These are phyloP conservation scores for Clarias batrachus DNA, from an alignment of 2,113 vertebrate genomes.

Conservation along the genomic window DNA sequence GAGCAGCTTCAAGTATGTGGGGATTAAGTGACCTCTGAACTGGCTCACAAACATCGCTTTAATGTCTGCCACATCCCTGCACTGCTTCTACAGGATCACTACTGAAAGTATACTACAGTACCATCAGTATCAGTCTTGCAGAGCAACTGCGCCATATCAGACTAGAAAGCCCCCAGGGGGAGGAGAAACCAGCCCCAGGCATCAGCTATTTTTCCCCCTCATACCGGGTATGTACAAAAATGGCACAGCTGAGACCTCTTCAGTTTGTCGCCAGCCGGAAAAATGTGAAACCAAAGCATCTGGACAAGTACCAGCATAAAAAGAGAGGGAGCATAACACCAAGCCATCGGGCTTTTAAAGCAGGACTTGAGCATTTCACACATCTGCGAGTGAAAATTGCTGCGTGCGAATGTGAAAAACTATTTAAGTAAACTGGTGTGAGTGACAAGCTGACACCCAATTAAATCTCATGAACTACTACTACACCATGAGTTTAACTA, in stretches of 20 bases:
- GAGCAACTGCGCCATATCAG: background rate
- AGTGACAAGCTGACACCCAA: background rate
- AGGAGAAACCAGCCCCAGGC: background rate
- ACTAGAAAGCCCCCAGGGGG: background rate
- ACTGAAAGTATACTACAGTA: background rate
- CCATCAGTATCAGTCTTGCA: background rate
- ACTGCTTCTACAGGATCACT: background rate
- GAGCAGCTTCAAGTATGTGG: background rate
- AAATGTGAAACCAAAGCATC: background rate
- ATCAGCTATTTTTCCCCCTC: background rate
- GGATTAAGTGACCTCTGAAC: background rate
- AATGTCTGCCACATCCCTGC: background rate
- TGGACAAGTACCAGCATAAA: background rate
- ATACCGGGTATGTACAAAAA: conserved; percentile 14
- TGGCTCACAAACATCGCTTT: background rate
- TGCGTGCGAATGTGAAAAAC: background rate
- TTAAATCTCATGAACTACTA: background rate
- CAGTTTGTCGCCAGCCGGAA: conserved; percentile 13
- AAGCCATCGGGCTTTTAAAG: background rate
- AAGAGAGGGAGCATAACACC: background rate
- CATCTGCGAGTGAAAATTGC: conserved; percentile 6
- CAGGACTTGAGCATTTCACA: background rate
- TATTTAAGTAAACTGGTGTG: background rate
- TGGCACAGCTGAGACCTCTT: conserved; percentile 31
- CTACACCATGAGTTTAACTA: background rate